Evolutionary conservation across 2,888 invertebrate genomes (phyloP), one percentile per base, ranked within the genome.

Genomic region (Phytoseiulus persimilis): DNA sequence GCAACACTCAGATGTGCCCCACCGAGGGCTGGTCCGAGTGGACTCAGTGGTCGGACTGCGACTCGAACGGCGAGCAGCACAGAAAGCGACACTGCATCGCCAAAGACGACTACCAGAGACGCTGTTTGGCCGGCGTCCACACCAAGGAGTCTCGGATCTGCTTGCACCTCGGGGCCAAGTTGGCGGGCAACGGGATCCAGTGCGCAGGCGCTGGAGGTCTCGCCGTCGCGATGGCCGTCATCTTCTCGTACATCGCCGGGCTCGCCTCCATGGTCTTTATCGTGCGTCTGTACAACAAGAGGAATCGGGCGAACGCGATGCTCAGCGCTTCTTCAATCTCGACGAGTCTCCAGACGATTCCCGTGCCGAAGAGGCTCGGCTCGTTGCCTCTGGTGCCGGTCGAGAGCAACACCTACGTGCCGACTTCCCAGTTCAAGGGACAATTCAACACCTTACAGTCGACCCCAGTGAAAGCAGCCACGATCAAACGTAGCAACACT

Each of bases 1-100:
- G 87, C 39, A 45, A 33, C 32, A 33, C 45, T n/a, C 87, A 87
- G n/a, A 39, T 45, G n/a, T 87, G 87, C 33, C 87, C 87, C n/a
- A 33, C 87, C 87, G 93, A 94, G 0, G 95, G 95, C 14, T 96
- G 96, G 96, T 95, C 95, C 89, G 93, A 93, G 31, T 96, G 96
- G 96, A 94, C 95, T 0, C 93, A 93, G 6, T 96, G 96, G 94
- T 95, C 95, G 0, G 92, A 93, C 23, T 95, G 95, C 92, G 95
- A 95, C 90, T 93, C 93, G 31, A 94, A 94, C 90, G 95, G 95
- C 31, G 95, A 95, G 91, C 95, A 96, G 87, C 94, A 95, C 90
- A 93, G 96, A 0, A 94, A 95, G 90, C 94, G 96, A 39, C 94
- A 94, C 90, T 96, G 96, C 45, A 87, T 87, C 31, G 87, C 87